Evolutionary conservation across 2,113 vertebrate species (phyloP), one percentile per base, ranked within the genome.

Genomic region (Indri indri): DNA sequence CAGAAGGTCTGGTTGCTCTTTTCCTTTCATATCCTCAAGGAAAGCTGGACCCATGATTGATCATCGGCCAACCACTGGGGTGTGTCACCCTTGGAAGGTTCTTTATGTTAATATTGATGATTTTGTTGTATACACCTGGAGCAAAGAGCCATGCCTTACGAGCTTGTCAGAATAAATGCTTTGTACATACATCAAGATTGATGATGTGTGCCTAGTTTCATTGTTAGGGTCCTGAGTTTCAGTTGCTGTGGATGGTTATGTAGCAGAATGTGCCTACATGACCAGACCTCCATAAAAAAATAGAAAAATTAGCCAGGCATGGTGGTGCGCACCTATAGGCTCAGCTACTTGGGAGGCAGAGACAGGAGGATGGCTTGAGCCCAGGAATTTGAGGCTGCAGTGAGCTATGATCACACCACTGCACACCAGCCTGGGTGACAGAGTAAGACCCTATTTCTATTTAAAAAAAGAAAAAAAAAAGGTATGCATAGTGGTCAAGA

Each of bases 211-310:
- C 7, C 22, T 82, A 73, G 13, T 70, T 89, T 74, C 30, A 47
- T 76, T 94, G 45, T 63, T 73, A 84, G 47, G 34, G 25, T 54
- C 27, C 61, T 74, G 70, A 80, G 17, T 96, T 91, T 96, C 87
- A 50, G 16, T 40, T 91, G 65, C 25, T 50, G 54, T 63, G 23
- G 32, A n/a, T 40, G 8, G 34, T 54, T 85, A 90, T 37, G 2
- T 89, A 37, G 34, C 14, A 82, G 52, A 42, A 79, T 52, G 50
- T 45, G 10, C 23, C 63, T 66, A 4, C 50, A 18, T 81, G 84
- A 95, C 73, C 8, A 95, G 32, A 74, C 11, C 40, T 65, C 18
- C 34, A 45, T 37, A 52, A 91, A 88, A 90, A 63, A 63, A 63
- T 63, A 63, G 61, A 63, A 63, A 63, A 63, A 63, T 30, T 63